Evolutionary conservation across 30 jellyfish, hydroid and myxozoan genomes (phyloP).

Genomic region (Calvadosia cruxmelitensis): DNA sequence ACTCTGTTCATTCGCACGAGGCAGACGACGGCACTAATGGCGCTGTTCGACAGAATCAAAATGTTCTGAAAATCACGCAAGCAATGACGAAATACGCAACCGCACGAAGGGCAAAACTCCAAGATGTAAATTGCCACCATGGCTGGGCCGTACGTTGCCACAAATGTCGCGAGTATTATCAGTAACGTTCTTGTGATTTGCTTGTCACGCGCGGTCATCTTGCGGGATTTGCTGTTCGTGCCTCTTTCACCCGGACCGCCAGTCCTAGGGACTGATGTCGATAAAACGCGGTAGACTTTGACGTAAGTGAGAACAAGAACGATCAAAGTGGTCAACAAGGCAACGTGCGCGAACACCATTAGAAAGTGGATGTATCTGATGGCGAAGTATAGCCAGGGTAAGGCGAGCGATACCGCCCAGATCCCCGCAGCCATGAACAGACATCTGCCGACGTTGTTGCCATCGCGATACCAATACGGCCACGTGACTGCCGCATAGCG

Average conservation of each 20-base stretch:
- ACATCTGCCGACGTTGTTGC: constrained; percentile 19
- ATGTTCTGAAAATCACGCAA: constrained; percentile 54
- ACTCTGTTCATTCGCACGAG: constrained; percentile 63
- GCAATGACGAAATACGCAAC: constrained; percentile 23
- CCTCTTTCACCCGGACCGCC: not conserved
- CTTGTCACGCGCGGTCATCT: constrained; percentile 2
- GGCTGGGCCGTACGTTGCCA: constrained; percentile 8
- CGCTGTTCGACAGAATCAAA: constrained; percentile 65
- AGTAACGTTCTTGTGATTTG: constrained; percentile 11
- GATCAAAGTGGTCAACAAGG: constrained; percentile 47
- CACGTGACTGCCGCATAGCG: constrained; percentile 48
- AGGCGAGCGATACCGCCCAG: constrained; percentile 54
- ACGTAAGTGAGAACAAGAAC: constrained; percentile 46
- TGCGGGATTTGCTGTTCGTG: not conserved
- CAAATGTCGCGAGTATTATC: constrained; percentile 3
- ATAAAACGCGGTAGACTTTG: constrained; percentile 9
- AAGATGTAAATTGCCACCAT: constrained; percentile 10
- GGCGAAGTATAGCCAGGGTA: constrained; percentile 48
- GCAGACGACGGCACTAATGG: constrained; percentile 76
- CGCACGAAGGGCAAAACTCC: constrained; percentile 19
- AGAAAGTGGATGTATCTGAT: constrained; percentile 46
- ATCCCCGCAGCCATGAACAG: constrained; percentile 22
- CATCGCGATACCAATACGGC: constrained; percentile 33
- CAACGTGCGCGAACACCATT: constrained; percentile 42
- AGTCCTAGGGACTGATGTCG: not conserved